Evolutionary conservation across 2,888 invertebrate genomes (phyloP), one percentile per base, ranked within the genome.

Genomic region (Drosophila nigricruria): DNA sequence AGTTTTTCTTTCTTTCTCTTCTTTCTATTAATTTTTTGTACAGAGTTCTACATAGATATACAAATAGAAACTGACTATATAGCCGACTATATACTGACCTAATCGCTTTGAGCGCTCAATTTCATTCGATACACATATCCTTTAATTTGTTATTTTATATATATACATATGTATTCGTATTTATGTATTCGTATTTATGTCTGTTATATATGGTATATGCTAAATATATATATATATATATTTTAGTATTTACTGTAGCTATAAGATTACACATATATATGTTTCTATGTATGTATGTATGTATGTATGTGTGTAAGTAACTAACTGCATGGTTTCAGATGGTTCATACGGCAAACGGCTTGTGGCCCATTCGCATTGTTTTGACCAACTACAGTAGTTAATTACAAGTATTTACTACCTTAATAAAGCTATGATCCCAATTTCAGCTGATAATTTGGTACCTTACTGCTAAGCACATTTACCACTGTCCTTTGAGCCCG

Each of bases 371-470:
- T 30, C 14, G 50, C 64, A 43, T 34, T 54, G 54, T 52, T 34
- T 36, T 59, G 14, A 50, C 62, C 65, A 70, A 61, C 65, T 70
- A 66, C 70, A 77, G 80, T 80, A 72, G 77, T 71, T 68, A 65
- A 56, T 74, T 82, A 73, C 70, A 57, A 64, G 83, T 88, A 88
- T 91, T 83, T 79, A 91, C 92, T 92, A 92, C 90, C 92, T 94
- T 94, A 93, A 95, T 95, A 95, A 95, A 95, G 95, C 95, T 95
- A 94, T 95, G 94, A 94, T 94, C 95, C 95, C 94, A 93, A 94
- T 93, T 92, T 93, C 93, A 93, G 93, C 93, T 93, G 93, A 93
- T 93, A 92, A 92, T 93, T 91, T 93, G 93, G 93, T 92, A 93
- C 93, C 93, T 92, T 92, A 93, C 92, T 91, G 92, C 93, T 93